Base-by-base conservation (phyloP, 2,113 vertebrate species). In the Fregetta grallaria region DNA sequence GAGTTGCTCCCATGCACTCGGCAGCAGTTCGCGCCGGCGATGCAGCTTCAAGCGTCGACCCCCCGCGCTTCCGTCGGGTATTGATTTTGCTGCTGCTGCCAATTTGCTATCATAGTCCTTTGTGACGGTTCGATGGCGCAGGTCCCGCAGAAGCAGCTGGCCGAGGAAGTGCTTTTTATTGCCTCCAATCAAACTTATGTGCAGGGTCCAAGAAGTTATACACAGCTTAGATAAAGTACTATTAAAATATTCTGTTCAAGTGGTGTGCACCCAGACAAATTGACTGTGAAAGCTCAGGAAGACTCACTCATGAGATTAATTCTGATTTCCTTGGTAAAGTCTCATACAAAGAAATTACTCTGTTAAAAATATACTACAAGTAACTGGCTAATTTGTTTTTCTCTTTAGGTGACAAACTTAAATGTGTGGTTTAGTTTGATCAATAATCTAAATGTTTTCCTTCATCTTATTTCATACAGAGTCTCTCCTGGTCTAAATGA, bases 341-440 rank as follows among this genome's bases (percentile, higher is more conserved):
- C 38, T 90, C 85, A 61, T 42, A 70, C 20, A 45, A 29, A 76
- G 88, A 36, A 40, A 44, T 10, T 50, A 53, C 34, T 90, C 67
- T 9, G 4, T 82, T 90, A 63, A 86, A 90, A 74, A 84, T 73
- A 86, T 30, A 58, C 45, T 56, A 36, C 5, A 1, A 61, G 56
- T 85, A 76, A 85, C 76, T 30, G n/a, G 67, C 63, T 92, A 25
- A 94, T 89, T 79, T 73, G 34, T 78, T 95, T 85, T 94, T 56
- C 82, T 96, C 49, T 84, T 89, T 82, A 94, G 53, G 38, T 93
- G 85, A 96, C 76, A 88, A 42, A 72, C 70, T 85, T 75, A 87
- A 85, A 56, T 44, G 71, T 49, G 90, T 93, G 88, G 36, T 94
- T 97, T 94, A 67, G 83, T 87, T 95, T 47, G 27, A 56, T 94